These are phyloP conservation scores for Halcyon chelicuti DNA, from an alignment of 2,797 vertebrate genomes.

Conservation along the genomic window DNA sequence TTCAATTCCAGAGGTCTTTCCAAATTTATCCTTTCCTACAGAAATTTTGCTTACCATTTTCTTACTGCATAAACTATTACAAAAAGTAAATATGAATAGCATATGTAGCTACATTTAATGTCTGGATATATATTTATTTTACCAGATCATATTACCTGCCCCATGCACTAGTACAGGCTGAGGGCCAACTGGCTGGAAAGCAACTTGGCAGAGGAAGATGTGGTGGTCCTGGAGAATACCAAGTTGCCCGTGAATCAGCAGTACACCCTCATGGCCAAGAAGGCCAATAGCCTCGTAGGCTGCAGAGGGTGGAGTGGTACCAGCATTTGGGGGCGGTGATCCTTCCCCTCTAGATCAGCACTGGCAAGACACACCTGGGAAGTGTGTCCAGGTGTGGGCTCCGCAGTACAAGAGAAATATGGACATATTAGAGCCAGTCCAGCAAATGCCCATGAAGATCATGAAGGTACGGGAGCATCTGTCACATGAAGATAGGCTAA, in stretches of 20 bases:
- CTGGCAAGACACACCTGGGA: background rate
- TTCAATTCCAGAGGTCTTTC: background rate
- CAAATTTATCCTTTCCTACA: background rate
- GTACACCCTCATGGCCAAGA: fast-evolving
- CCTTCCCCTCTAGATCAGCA: background rate
- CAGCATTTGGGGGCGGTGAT: background rate
- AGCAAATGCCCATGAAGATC: background rate
- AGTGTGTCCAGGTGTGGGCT: background rate
- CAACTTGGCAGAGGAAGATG: background rate
- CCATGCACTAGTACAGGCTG: background rate
- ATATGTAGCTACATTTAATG: background rate
- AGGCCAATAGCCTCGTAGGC: background rate
- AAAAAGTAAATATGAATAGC: background rate
- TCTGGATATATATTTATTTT: background rate
- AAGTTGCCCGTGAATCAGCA: background rate
- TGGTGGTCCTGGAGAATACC: background rate
- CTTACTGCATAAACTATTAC: background rate
- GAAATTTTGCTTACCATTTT: background rate
- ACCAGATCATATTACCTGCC: background rate
- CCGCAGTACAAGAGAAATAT: background rate
- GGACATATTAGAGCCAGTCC: background rate
- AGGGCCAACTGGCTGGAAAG: background rate
- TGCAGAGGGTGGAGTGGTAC: background rate
- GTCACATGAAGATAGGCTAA: background rate
- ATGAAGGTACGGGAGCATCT: background rate